Evolutionary conservation across 2,113 vertebrate genomes (phyloP).

Genomic region (Embiotoca jacksoni): DNA sequence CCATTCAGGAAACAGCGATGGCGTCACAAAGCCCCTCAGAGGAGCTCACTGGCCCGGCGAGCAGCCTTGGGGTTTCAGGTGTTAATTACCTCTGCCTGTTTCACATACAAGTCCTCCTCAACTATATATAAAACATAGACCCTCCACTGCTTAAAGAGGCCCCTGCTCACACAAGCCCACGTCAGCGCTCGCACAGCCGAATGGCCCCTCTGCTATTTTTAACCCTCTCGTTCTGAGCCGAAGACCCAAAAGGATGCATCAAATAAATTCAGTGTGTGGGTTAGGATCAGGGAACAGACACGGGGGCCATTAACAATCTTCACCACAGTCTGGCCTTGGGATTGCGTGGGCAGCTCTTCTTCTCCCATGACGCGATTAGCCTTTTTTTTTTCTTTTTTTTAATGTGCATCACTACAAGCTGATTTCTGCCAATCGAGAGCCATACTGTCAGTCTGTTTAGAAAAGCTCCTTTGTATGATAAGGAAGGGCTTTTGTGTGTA

Average conservation of each 20-base stretch:
- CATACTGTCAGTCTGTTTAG: slow-evolving; percentile 55
- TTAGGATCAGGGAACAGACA: slow-evolving; percentile 55
- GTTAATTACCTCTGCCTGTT: slow-evolving; percentile 75
- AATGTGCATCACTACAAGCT: slow-evolving; percentile 66
- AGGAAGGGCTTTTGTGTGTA: slow-evolving; percentile 17
- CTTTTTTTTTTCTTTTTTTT: slow-evolving; percentile 60
- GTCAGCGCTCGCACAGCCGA: slow-evolving; percentile 34
- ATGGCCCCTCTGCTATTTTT: slow-evolving; percentile 70
- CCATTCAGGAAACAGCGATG: slow-evolving; percentile 59
- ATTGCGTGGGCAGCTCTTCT: slow-evolving; percentile 75
- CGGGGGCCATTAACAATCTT: slow-evolving; percentile 72
- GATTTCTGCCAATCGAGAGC: slow-evolving; percentile 57
- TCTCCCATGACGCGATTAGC: slow-evolving; percentile 78
- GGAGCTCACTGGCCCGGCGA: slow-evolving; percentile 19
- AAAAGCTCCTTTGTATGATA: slow-evolving; percentile 20
- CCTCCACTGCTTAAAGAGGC: slow-evolving; percentile 52
- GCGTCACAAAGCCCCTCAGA: slow-evolving; percentile 60
- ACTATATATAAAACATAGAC: slow-evolving; percentile 68
- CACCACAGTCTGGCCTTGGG: slow-evolving; percentile 69
- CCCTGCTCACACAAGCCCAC: slow-evolving; percentile 34
- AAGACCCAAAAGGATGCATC: slow-evolving; percentile 65
- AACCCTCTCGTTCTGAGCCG: slow-evolving; percentile 57
- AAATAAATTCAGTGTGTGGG: slow-evolving; percentile 57
- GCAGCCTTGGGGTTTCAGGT: slow-evolving; percentile 66
- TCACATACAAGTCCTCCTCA: slow-evolving; percentile 65